Evolutionary conservation across 2,888 invertebrate species (phyloP).

Genomic region (Eremobia ochroleuca): DNA sequence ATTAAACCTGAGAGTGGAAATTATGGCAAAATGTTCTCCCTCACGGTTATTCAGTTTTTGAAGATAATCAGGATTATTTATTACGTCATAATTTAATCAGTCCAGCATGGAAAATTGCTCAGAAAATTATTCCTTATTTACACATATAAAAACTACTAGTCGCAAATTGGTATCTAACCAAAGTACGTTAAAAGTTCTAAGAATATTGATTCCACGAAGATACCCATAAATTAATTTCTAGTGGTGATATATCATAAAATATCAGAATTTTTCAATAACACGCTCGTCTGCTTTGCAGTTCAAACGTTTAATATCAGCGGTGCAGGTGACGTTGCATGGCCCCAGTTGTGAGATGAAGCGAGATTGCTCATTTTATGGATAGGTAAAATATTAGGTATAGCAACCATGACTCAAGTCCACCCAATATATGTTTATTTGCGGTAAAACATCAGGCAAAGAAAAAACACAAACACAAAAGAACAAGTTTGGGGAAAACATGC

Average conservation of each 20-base stretch:
- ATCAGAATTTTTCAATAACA: conserved; percentile 73
- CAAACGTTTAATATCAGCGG: conserved; percentile 76
- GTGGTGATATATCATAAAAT: conserved; percentile 67
- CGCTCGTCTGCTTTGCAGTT: conserved; percentile 68
- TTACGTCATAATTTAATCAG: background rate
- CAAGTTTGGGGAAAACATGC: too few species aligned
- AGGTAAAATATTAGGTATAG: background rate
- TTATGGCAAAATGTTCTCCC: background rate
- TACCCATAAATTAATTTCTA: conserved; percentile 30
- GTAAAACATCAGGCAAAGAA: too few species aligned
- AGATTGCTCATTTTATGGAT: background rate
- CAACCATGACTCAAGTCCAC: background rate
- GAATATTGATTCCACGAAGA: background rate
- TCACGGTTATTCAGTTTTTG: background rate
- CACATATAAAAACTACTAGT: background rate
- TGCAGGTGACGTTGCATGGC: conserved; percentile 70
- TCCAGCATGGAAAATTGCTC: background rate
- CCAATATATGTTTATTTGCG: too few species aligned
- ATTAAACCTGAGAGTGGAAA: conserved; percentile 2
- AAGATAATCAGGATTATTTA: background rate
- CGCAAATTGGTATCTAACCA: background rate
- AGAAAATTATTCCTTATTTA: background rate
- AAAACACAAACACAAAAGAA: too few species aligned
- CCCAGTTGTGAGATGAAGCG: conserved; percentile 52
- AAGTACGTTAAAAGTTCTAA: background rate